Base-by-base conservation (phyloP, 2,888 invertebrate species). In the Drosophila barbarae region DNA sequence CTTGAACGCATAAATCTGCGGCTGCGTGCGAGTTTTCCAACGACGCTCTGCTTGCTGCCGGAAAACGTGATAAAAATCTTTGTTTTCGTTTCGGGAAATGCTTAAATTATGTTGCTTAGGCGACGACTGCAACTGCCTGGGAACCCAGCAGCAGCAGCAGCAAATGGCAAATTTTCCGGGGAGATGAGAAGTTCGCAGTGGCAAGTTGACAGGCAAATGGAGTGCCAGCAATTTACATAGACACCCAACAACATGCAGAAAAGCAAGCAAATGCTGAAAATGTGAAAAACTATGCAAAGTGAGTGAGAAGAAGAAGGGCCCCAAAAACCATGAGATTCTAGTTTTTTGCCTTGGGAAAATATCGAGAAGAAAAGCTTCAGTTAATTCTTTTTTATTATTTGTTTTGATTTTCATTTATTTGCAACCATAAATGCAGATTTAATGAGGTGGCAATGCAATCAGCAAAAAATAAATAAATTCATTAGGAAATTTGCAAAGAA, bases 1-100 rank as follows among this genome's bases (percentile, higher is more conserved):
- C 39, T 36, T 57, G 49, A 51, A 42, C 51, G 67, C 76, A 76
- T 78, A 78, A 81, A 71, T 82, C 56, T 65, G 39, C 51, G 26
- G 28, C 58, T 59, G 76, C 71, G 79, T 76, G 80, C 56, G 80
- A 82, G 69, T 79, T 79, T 73, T 69, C 63, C 73, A 58, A 57
- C 63, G 15, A 12, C 30, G 23, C 21, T 10, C 55, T 7, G 35
- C 38, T 65, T 7, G 35, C 38, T 65, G 73, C 61, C 79, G 72
- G 77, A 79, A 83, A 65, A 12, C 32, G 47, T 63, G 77, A 77
- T 83, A 70, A 67, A 55, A 76, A 77, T 77, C 83, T 54, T 49
- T 56, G 64, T 69, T 75, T 81, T 74, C 57, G 69, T 71, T 71
- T 75, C 59, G 67, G 57, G 51, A 61, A 70, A 70, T 50, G 72